These are phyloP conservation scores for Apodemia zela DNA, from an alignment of 2,888 invertebrate genomes.

Conservation along the genomic window DNA sequence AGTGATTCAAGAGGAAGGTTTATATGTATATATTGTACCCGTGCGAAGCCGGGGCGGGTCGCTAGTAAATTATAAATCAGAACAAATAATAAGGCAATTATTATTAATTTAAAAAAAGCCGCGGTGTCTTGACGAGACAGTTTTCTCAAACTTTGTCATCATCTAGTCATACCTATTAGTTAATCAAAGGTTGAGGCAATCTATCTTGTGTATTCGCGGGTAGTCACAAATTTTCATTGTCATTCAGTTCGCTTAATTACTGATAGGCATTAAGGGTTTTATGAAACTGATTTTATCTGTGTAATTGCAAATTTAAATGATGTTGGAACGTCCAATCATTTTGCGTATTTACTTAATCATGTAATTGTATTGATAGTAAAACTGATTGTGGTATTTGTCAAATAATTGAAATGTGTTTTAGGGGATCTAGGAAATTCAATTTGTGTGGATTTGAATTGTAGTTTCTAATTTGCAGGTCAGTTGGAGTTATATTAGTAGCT, in stretches of 20 bases:
- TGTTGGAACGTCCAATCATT: conserved; percentile 13
- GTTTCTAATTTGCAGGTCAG: background rate
- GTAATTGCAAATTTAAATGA: conserved; percentile 21
- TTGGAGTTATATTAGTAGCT: background rate
- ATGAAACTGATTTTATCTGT: conserved; percentile 25
- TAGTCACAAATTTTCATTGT: conserved; percentile 46
- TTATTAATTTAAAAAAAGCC: too few species aligned
- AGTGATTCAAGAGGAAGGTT: too few species aligned
- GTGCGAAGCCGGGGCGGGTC: too few species aligned
- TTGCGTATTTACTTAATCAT: conserved; percentile 15
- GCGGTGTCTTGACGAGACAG: too few species aligned
- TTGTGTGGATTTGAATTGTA: background rate
- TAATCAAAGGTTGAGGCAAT: conserved; percentile 35
- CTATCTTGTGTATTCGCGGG: conserved; percentile 43
- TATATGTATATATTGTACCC: too few species aligned
- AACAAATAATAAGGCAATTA: too few species aligned
- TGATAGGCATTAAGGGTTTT: conserved; percentile 39
- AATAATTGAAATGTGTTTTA: conserved; percentile 14
- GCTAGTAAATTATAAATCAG: too few species aligned
- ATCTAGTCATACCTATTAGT: background rate
- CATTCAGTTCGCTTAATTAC: conserved; percentile 45
- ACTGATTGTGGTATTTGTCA: conserved; percentile 12
- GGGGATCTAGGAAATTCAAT: background rate
- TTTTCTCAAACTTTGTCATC: too few species aligned
- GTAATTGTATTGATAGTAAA: conserved; percentile 15